Percentiles rank a stretch among this genome's conserved stretches.
phyloP scores from a whole-genome alignment of 2,888 invertebrate species.

The Protodeltote pygarga region DNA sequence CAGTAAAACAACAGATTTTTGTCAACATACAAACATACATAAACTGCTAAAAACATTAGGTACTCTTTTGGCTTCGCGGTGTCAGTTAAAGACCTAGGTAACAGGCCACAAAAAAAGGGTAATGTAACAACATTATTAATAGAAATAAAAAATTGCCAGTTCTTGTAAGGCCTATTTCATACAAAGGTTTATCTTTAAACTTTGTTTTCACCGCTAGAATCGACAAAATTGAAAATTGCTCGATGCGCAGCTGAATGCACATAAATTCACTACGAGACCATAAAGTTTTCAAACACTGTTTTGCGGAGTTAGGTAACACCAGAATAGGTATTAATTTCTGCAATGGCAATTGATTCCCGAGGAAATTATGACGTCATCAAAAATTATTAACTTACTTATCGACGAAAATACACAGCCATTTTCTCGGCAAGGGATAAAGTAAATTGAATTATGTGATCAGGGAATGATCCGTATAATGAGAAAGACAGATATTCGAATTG shows the following conservation, averaged over 20 bases:
- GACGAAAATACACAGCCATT: conserved; percentile 69
- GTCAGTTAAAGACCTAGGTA: too few relatives aligned
- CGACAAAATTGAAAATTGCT: conserved; percentile 4
- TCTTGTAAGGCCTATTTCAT: neutral
- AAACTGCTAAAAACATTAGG: too few relatives aligned
- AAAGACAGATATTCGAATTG: conserved; percentile 56
- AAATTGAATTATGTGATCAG: conserved; percentile 76
- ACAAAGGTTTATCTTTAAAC: neutral
- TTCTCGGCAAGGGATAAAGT: conserved; percentile 71
- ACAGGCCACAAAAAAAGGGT: too few relatives aligned
- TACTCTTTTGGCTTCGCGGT: too few relatives aligned
- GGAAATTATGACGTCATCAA: conserved; percentile 67
- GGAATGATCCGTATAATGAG: conserved; percentile 67
- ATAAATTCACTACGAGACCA: conserved; percentile 14
- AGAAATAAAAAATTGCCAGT: too few relatives aligned
- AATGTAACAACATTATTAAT: too few relatives aligned
- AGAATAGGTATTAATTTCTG: conserved; percentile 23
- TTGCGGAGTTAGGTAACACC: conserved; percentile 3
- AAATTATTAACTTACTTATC: conserved; percentile 76
- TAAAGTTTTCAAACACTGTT: conserved; percentile 20
- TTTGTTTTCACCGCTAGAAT: conserved; percentile 7
- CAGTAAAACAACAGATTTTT: too few relatives aligned
- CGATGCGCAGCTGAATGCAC: conserved; percentile 10
- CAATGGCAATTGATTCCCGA: conserved; percentile 49
- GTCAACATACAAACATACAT: too few relatives aligned